Evolutionary conservation across 1,140 invertebrate species (phyloP).

Genomic region (Helicoverpa armigera): DNA sequence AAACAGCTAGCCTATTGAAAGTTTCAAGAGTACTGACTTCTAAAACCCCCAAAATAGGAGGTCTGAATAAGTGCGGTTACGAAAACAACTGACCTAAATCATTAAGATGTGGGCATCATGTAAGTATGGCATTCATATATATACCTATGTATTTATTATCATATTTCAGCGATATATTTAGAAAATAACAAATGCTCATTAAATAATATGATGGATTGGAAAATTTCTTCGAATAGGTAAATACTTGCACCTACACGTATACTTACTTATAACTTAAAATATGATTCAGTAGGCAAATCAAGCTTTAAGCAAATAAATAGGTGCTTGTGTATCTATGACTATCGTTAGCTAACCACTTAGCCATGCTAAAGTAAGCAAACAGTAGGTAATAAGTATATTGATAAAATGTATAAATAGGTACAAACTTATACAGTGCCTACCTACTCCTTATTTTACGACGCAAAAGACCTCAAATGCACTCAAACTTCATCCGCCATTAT

Average conservation of each 20-base stretch:
- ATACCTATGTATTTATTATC: too few species aligned
- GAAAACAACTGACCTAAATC: too few species aligned
- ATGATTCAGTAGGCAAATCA: slow-evolving; percentile 1
- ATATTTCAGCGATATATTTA: too few species aligned
- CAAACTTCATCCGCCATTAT: neutral
- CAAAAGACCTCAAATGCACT: neutral
- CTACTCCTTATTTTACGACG: neutral
- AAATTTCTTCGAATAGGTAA: neutral
- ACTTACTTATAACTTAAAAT: neutral
- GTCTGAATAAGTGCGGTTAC: too few species aligned
- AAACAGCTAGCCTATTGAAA: too few species aligned
- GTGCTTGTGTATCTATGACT: neutral
- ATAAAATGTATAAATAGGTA: neutral
- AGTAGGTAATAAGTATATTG: slow-evolving; percentile 26
- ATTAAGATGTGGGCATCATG: too few species aligned
- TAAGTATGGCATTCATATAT: too few species aligned
- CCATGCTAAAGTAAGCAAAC: slow-evolving; percentile 22
- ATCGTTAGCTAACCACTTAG: slow-evolving; percentile 9
- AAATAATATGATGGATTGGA: too few species aligned
- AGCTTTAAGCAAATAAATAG: neutral
- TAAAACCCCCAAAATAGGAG: too few species aligned
- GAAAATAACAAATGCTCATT: too few species aligned
- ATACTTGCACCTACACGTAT: neutral
- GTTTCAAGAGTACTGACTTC: too few species aligned
- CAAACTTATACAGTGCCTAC: neutral